Percentiles rank a stretch among this genome's conserved stretches.
These are phyloP conservation scores for Peucedramus taeniatus DNA, from an alignment of 2,113 vertebrate species.

Conservation along the genomic window DNA sequence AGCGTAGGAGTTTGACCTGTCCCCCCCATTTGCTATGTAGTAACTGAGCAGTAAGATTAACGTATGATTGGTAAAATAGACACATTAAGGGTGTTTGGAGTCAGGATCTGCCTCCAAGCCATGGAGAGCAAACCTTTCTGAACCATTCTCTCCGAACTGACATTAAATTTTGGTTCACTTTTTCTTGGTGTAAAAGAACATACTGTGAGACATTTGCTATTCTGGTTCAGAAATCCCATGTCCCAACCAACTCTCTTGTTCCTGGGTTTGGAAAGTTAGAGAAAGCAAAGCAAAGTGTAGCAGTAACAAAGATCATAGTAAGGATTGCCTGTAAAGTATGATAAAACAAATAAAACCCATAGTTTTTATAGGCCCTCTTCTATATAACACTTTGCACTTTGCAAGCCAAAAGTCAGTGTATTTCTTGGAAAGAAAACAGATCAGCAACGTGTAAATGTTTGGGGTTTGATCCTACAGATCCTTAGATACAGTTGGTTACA, in stretches of 20 bases:
- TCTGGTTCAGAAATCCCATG: neutral
- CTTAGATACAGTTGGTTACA: neutral
- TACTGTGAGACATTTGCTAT: neutral
- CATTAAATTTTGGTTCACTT: neutral
- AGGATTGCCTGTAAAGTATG: neutral
- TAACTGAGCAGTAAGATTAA: neutral
- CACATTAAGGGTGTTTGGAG: neutral
- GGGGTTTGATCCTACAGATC: neutral
- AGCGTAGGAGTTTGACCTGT: neutral
- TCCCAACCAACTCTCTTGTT: neutral
- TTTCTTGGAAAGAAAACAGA: neutral
- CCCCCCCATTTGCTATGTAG: neutral
- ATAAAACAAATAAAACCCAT: neutral
- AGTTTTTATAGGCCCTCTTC: neutral
- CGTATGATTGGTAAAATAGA: neutral
- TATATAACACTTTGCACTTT: neutral
- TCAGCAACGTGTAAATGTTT: neutral
- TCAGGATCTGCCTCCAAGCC: neutral
- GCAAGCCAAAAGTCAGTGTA: neutral
- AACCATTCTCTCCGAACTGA: neutral
- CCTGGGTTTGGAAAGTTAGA: neutral
- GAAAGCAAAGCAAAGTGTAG: neutral
- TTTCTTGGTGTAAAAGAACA: neutral
- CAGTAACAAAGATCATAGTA: neutral
- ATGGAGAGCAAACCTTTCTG: neutral